Percentiles rank a stretch among this genome's conserved stretches.
phyloP scores from a whole-genome alignment of 1,140 invertebrate species.

The Maniola jurtina region DNA sequence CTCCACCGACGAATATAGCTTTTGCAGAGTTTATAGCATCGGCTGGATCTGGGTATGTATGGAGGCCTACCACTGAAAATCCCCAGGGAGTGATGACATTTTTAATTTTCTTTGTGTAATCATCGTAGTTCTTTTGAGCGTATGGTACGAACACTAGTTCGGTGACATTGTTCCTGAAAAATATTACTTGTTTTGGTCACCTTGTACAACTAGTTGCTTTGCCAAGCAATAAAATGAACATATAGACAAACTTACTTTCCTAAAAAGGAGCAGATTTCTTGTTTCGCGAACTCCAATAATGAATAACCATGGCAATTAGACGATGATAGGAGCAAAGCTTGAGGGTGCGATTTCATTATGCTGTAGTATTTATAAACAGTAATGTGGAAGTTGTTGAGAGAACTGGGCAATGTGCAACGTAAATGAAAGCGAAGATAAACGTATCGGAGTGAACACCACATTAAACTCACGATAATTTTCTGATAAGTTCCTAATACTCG shows the following conservation, averaged over 20 bases:
- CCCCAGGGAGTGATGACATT: slow-evolving; percentile 83
- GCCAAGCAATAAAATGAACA: too few relatives aligned
- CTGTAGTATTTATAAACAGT: not conserved
- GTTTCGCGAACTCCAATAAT: slow-evolving; percentile 84
- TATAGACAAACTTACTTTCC: slow-evolving; percentile 74
- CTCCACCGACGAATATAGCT: slow-evolving; percentile 89
- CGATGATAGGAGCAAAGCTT: slow-evolving; percentile 84
- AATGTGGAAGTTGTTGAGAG: not conserved
- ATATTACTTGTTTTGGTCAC: too few relatives aligned
- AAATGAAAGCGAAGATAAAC: slow-evolving; percentile 13
- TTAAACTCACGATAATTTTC: slow-evolving; percentile 11
- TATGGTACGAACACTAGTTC: slow-evolving; percentile 89
- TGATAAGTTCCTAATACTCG: too few relatives aligned
- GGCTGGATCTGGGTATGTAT: slow-evolving; percentile 78
- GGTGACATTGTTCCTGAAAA: slow-evolving; percentile 81
- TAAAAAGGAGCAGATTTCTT: slow-evolving; percentile 82
- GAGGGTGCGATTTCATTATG: slow-evolving; percentile 54
- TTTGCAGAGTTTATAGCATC: slow-evolving; percentile 81
- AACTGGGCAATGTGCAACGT: slow-evolving; percentile 3
- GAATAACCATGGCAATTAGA: slow-evolving; percentile 84
- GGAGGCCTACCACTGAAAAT: slow-evolving; percentile 83
- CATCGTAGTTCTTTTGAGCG: slow-evolving; percentile 83
- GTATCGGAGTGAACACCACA: slow-evolving; percentile 12
- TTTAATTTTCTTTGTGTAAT: slow-evolving; percentile 82
- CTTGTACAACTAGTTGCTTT: too few relatives aligned